Percentiles rank a stretch among this genome's conserved stretches.
Evolutionary conservation across 2,888 invertebrate species (phyloP).

Genomic region (Drosophila formosana): DNA sequence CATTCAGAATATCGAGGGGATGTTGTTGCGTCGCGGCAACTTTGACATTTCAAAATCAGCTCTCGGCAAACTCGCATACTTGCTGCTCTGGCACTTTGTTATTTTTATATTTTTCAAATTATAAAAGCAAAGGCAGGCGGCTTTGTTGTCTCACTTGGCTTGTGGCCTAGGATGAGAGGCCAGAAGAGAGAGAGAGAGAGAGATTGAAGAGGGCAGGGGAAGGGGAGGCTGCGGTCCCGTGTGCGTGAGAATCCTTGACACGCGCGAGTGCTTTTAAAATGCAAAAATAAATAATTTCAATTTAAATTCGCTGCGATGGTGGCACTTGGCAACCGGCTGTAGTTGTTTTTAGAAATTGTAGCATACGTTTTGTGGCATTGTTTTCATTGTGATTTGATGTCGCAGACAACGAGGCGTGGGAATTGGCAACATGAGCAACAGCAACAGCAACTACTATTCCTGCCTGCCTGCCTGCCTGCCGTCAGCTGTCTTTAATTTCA

Average conservation of each 20-base stretch:
- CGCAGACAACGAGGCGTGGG: constrained; percentile 54
- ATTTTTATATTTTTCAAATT: constrained; percentile 82
- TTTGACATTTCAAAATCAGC: constrained; percentile 75
- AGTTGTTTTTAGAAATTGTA: constrained; percentile 61
- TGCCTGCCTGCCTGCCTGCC: constrained; percentile 4
- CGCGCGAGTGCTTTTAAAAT: constrained; percentile 77
- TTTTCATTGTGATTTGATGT: constrained; percentile 62
- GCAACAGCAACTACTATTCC: not conserved
- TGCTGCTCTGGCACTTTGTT: constrained; percentile 64
- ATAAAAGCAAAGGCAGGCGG: constrained; percentile 70
- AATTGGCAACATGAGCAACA: constrained; percentile 24
- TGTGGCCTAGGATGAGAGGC: not conserved
- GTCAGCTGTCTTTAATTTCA: constrained; percentile 72
- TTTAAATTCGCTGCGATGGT: constrained; percentile 73
- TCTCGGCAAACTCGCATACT: constrained; percentile 21
- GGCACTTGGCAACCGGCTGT: constrained; percentile 56
- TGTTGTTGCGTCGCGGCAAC: constrained; percentile 41
- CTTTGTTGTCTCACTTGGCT: constrained; percentile 59
- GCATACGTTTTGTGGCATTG: constrained; percentile 71
- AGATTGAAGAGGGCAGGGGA: not conserved
- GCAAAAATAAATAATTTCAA: constrained; percentile 82
- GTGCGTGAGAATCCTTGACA: constrained; percentile 81
- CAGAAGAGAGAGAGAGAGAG: not conserved
- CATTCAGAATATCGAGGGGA: constrained; percentile 1
- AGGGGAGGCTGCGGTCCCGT: constrained; percentile 23